Conservation (phyloP, 2,113 vertebrate species). For the Henicopernis longicauda region DNA sequence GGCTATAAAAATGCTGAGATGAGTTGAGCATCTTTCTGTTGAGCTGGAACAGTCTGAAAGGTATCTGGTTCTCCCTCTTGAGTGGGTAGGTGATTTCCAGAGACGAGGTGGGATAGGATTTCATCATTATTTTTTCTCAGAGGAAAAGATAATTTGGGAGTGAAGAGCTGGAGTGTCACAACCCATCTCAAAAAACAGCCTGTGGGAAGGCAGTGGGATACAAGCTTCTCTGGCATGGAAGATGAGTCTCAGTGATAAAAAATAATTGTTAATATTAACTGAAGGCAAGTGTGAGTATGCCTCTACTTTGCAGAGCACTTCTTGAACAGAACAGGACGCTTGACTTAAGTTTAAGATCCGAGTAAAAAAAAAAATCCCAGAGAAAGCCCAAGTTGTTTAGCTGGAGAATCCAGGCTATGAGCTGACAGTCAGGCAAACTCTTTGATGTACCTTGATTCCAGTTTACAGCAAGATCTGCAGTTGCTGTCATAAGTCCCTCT, state of each 20-base stretch:
- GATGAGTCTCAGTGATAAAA: background rate
- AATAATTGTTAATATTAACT: background rate
- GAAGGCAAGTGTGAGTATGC: background rate
- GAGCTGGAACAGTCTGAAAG: background rate
- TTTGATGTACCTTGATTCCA: background rate
- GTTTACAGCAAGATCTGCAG: background rate
- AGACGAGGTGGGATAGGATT: background rate
- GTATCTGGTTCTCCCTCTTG: background rate
- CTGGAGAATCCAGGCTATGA: background rate
- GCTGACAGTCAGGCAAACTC: background rate
- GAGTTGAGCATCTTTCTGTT: background rate
- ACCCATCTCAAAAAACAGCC: background rate
- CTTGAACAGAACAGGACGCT: background rate
- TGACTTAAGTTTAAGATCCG: background rate
- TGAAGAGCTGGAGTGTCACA: background rate
- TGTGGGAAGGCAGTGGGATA: background rate
- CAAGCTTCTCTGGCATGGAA: background rate
- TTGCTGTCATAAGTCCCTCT: background rate
- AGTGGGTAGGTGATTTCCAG: background rate
- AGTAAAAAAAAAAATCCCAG: no score
- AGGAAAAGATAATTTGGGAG: background rate
- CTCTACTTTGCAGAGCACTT: background rate
- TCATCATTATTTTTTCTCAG: background rate
- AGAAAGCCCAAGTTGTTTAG: background rate
- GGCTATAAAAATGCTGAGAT: background rate